Conservation (phyloP, 1,140 invertebrate genomes). For the Teleogryllus occipitalis region DNA sequence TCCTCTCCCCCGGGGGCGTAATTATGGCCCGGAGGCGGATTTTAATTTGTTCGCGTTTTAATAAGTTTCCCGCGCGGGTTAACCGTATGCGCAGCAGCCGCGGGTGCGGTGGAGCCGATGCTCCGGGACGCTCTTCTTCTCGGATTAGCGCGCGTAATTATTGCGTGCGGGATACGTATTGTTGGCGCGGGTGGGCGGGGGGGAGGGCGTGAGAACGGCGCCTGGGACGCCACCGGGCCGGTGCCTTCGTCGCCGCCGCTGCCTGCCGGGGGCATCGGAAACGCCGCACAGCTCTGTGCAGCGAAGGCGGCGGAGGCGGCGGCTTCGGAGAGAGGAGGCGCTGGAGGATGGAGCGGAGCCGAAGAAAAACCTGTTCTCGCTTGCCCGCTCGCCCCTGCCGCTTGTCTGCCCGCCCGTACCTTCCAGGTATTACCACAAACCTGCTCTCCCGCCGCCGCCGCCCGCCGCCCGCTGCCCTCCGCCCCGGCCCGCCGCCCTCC, state of each 20-base stretch:
- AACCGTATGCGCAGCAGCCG: not conserved
- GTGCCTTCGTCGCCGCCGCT: not conserved
- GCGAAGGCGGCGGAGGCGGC: not conserved
- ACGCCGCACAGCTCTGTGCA: not conserved
- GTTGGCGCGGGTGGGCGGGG: not conserved
- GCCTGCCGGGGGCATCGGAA: not conserved
- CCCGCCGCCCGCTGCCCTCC: too few species aligned
- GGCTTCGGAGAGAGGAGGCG: not conserved
- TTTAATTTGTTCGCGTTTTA: slow-evolving; percentile 2
- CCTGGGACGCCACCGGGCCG: not conserved
- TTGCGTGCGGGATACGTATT: not conserved
- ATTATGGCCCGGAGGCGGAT: not conserved
- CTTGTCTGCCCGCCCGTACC: not conserved
- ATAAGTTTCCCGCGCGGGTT: not conserved
- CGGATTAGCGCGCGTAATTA: not conserved
- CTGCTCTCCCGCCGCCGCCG: not conserved
- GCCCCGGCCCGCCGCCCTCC: too few species aligned
- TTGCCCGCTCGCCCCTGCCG: not conserved
- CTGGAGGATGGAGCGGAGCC: not conserved
- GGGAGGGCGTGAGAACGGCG: not conserved
- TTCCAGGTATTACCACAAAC: slow-evolving; percentile 4
- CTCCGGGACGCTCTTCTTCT: not conserved
- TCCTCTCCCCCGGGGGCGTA: not conserved
- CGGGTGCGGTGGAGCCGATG: not conserved
- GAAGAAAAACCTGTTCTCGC: slow-evolving; percentile 3